Base-by-base conservation (phyloP, 2,113 vertebrate species). In the Arizona elegans region DNA sequence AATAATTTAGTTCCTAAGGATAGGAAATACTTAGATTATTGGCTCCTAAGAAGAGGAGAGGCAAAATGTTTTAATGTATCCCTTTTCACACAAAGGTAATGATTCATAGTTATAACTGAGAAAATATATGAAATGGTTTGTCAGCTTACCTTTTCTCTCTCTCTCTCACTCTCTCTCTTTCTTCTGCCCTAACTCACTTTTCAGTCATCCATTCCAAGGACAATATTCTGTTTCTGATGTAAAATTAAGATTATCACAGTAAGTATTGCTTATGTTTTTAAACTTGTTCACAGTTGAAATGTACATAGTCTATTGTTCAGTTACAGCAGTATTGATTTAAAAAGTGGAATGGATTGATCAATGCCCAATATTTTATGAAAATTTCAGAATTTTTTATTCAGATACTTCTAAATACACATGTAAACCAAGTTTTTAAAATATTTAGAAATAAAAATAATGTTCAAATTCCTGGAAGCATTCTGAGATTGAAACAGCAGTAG, bases 141-240 rank as follows among this genome's bases (percentile, higher is more conserved):
- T 15, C 43, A 53, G 12, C 17, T 91, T 91, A 38, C 24, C 62
- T 86, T 55, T 0, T 65, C 95, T 29, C 1, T 93, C 29, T 95
- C 26, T 1, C 92, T 38, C 95, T 29, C 1, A 93, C 29, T 95
- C 26, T 1, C 93, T 33, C 29, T 9, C 38, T 56, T 15, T 24
- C 6, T 38, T 19, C 29, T 50, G 12, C 8, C 23, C 11, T 12
- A 2, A 10, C 85, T 85, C 9, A 5, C 43, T 56, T 95, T 96
- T 10, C 90, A 99, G 99, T 90, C 99, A 99, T 93, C 99, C 99
- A 4, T 99, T 99, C 96, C 99, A 99, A 95, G 99, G 99, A 33
- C 98, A 99, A 94, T 99, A 99, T 97, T 99, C 99, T 0, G 99
- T 99, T 13, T 97, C 98, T 0, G 99, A 99, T 59, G 98, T 99